Evolutionary conservation across 2,113 vertebrate genomes (phyloP), one percentile per base, ranked within the genome.

Genomic region (Oriolus oriolus): DNA sequence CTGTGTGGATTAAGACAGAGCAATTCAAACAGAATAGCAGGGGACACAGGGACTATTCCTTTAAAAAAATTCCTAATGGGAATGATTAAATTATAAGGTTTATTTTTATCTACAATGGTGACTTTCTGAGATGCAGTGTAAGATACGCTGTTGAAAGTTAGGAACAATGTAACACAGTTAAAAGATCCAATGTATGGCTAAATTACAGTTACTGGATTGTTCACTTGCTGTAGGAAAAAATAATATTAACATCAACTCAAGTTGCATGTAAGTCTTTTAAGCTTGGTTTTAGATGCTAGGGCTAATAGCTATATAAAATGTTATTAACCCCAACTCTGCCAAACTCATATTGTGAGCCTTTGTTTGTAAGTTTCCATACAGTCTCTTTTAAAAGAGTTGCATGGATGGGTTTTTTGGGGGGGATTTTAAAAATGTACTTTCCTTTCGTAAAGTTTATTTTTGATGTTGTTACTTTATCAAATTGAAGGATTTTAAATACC

Each of bases 251-350:
- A 90, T 90, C 84, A 69, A 89, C 54, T 74, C 33, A 56, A 53
- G 27, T 52, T 92, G 6, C 31, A 76, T 81, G 39, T 78, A 60
- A 84, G 44, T 53, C 56, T 54, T 97, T 97, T 79, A 93, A 13
- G 26, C 16, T 63, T 64, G 21, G 3, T 63, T 95, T 80, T 68
- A 91, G 44, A 41, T 14, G 7, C 8, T 84, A 52, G 18, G 3
- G 1, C 5, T 44, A 71, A 31, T 15, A 89, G 4, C 4, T 65
- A 12, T 44, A 64, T 44, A 35, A 74, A 68, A 76, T 13, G 1
- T 18, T 44, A 80, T 49, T 56, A 79, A 45, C 1, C 2, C 33
- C 1, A 52, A 14, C 1, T 77, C 37, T 56, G 15, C 5, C 31
- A 49, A 78, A 37, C 64, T 84, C 20, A 64, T 70, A 19, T 39